Percentiles rank a stretch among this genome's conserved stretches.
These are phyloP conservation scores for Aquatica leii DNA, from an alignment of 2,888 invertebrate genomes.

Conservation along the genomic window DNA sequence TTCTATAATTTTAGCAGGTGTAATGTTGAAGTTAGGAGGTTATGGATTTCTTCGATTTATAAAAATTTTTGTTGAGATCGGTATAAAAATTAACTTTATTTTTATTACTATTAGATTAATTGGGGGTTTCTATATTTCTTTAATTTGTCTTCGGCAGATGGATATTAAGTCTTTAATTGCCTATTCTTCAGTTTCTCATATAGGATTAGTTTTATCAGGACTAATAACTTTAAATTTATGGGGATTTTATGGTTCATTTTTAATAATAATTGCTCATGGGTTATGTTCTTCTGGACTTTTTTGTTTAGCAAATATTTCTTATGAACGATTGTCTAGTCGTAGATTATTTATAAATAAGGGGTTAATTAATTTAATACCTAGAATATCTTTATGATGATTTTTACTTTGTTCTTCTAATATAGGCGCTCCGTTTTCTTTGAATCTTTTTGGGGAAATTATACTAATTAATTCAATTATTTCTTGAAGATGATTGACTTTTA, in stretches of 20 bases:
- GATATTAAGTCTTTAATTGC: constrained; percentile 79
- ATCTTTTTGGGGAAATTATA: constrained; percentile 72
- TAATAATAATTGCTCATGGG: constrained; percentile 72
- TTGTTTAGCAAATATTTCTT: constrained; percentile 71
- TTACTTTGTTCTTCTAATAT: constrained; percentile 71
- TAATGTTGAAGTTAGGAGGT: constrained; percentile 77
- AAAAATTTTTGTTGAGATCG: constrained; percentile 61
- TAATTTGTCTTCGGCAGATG: constrained; percentile 72
- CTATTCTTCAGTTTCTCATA: constrained; percentile 78
- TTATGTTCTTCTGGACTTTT: constrained; percentile 72
- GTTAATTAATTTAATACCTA: constrained; percentile 67
- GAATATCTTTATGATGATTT: constrained; percentile 71
- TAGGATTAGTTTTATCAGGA: constrained; percentile 68
- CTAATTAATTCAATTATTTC: constrained; percentile 68
- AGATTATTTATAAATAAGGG: constrained; percentile 67
- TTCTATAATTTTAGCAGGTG: constrained; percentile 77
- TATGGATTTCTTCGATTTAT: constrained; percentile 49
- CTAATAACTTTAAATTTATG: constrained; percentile 67
- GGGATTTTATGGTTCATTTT: constrained; percentile 63
- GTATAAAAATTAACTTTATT: constrained; percentile 63
- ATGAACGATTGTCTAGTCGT: constrained; percentile 50
- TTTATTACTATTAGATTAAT: constrained; percentile 66
- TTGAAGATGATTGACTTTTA: constrained; percentile 63
- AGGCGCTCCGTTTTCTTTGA: constrained; percentile 72
- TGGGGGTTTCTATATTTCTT: constrained; percentile 68